Evolutionary conservation across 2,888 invertebrate species (phyloP).

Genomic region (Scaptomyza tumidula): DNA sequence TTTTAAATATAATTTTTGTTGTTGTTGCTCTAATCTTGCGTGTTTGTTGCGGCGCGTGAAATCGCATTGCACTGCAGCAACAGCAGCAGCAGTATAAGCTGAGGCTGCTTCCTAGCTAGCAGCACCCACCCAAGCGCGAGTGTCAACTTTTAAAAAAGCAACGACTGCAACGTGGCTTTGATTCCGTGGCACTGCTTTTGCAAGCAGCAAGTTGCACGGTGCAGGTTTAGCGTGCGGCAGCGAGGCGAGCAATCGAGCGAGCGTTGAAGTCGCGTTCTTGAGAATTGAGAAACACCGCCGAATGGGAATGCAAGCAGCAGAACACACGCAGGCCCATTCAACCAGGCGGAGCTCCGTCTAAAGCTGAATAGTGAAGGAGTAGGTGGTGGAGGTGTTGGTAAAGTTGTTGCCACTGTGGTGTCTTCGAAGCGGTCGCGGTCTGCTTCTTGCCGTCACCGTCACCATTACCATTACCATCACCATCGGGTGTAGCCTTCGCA

Average conservation of each 20-base stretch:
- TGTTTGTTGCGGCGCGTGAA: slow-evolving; percentile 69
- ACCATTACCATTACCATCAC: background rate
- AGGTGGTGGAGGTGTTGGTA: slow-evolving; percentile 1
- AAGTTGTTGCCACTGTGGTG: slow-evolving; percentile 33
- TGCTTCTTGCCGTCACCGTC: slow-evolving; percentile 68
- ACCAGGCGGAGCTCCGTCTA: slow-evolving; percentile 51
- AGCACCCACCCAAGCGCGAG: slow-evolving; percentile 70
- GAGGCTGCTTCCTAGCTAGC: slow-evolving; percentile 43
- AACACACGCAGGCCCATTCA: slow-evolving; percentile 75
- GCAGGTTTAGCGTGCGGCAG: slow-evolving; percentile 50
- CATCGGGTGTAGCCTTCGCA: slow-evolving; percentile 57
- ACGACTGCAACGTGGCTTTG: slow-evolving; percentile 32
- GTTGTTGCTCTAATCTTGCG: slow-evolving; percentile 62
- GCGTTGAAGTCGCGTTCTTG: slow-evolving; percentile 64
- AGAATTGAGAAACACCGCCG: slow-evolving; percentile 69
- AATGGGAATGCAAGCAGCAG: slow-evolving; percentile 74
- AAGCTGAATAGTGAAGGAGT: background rate
- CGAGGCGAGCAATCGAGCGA: slow-evolving; percentile 46
- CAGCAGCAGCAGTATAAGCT: slow-evolving; percentile 1
- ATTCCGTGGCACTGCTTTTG: slow-evolving; percentile 29
- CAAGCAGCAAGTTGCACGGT: slow-evolving; percentile 20
- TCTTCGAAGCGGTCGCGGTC: slow-evolving; percentile 77
- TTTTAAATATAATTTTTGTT: slow-evolving; percentile 7
- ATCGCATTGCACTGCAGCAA: slow-evolving; percentile 48
- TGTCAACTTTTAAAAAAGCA: slow-evolving; percentile 60